A percentile compares a stretch with the other conserved stretches of the same genome.
Conservation (phyloP, 2,113 vertebrate genomes). For the Vidua macroura region DNA sequence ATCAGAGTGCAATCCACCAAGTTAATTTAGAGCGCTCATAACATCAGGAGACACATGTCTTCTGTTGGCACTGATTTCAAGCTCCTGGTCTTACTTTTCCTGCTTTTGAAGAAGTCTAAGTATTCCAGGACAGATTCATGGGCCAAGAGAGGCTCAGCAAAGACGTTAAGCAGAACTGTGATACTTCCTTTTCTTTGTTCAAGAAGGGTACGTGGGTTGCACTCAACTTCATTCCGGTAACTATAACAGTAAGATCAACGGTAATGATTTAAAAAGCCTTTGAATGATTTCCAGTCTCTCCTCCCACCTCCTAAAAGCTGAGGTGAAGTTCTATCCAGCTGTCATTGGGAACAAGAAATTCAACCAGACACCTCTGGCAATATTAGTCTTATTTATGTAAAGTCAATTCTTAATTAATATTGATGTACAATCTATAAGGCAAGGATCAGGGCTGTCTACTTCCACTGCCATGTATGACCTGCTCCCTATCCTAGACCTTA, state of each 20-base stretch:
- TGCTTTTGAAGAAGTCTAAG: background rate
- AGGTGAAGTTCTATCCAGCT: background rate
- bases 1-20: background rate
- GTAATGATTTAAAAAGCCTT: constrained; percentile 25
- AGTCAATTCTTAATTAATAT: background rate
- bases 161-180: background rate
- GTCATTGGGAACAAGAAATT: background rate
- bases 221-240: background rate
- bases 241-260: constrained; percentile 3
- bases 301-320: constrained; percentile 20
- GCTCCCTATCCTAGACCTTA: background rate
- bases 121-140: background rate
- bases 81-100: background rate
- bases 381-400: background rate
- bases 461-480: background rate
- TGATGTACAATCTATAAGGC: background rate
- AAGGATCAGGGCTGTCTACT: background rate
- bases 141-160: background rate
- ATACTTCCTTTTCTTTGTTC: constrained; percentile 29
- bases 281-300: constrained; percentile 40
- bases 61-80: background rate
- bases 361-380: background rate
- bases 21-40: background rate
- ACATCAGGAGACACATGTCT: background rate
- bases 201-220: background rate